Percentiles rank a stretch among this genome's conserved stretches.
Evolutionary conservation across 2,888 invertebrate species (phyloP).

Genomic region (Chironomus tentans): DNA sequence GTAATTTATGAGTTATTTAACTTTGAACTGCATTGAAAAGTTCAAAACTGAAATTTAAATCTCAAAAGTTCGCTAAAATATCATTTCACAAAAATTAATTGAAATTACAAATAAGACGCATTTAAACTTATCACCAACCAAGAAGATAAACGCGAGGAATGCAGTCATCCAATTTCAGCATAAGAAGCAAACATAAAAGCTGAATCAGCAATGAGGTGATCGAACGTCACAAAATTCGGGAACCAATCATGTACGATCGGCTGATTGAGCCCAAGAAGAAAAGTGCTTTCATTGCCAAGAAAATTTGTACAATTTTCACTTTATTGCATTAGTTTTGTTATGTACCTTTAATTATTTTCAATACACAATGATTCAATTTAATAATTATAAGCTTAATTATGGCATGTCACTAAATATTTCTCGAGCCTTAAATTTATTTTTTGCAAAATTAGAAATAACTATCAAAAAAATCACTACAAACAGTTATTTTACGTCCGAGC

Average conservation of each 20-base stretch:
- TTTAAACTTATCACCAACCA: too few relatives aligned
- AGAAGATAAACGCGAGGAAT: too few relatives aligned
- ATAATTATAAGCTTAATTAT: background rate
- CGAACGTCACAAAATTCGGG: background rate
- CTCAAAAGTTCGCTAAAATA: too few relatives aligned
- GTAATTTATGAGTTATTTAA: too few relatives aligned
- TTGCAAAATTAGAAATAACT: background rate
- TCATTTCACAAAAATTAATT: too few relatives aligned
- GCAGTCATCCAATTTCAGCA: too few relatives aligned
- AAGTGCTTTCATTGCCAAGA: background rate
- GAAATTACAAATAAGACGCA: too few relatives aligned
- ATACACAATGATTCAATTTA: background rate
- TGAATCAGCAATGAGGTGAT: background rate
- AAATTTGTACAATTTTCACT: background rate
- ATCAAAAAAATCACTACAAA: background rate
- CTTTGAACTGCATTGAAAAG: too few relatives aligned
- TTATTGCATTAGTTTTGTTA: too few relatives aligned
- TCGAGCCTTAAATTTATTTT: too few relatives aligned
- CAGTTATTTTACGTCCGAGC: background rate
- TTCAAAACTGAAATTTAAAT: too few relatives aligned
- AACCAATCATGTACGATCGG: background rate
- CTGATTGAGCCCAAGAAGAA: background rate
- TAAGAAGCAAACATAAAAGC: background rate
- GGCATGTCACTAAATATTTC: background rate
- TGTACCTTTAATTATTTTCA: too few relatives aligned